These are phyloP conservation scores for Lysandra bellargus DNA, from an alignment of 2,888 invertebrate genomes.

Conservation along the genomic window DNA sequence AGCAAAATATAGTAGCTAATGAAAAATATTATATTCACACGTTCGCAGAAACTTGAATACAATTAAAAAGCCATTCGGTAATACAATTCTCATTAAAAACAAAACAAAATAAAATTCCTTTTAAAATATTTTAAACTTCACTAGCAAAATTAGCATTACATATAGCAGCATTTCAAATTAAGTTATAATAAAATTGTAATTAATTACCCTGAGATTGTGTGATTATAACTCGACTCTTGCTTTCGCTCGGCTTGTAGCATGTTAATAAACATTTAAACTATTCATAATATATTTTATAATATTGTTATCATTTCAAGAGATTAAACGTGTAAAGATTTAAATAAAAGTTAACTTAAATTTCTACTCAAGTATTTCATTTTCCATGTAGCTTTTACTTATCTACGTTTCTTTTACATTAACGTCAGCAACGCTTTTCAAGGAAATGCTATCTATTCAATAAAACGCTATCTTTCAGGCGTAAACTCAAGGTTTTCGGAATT, in stretches of 20 bases:
- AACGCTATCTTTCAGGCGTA: slow-evolving; percentile 5
- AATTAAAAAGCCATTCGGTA: background rate
- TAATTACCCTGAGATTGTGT: background rate
- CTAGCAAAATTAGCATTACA: background rate
- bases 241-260: background rate
- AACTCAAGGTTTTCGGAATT: slow-evolving; percentile 6
- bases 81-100: background rate
- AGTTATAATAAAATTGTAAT: background rate
- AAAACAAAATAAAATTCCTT: background rate
- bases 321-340: background rate
- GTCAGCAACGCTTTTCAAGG: background rate
- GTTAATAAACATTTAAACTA: background rate
- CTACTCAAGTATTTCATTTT: background rate
- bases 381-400: background rate
- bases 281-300: background rate
- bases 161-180: background rate
- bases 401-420: background rate
- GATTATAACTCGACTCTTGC: background rate
- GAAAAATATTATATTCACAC: background rate
- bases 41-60: background rate
- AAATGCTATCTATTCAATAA: background rate
- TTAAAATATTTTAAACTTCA: background rate
- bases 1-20: background rate
- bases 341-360: background rate
- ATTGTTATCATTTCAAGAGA: background rate